phyloP scores from a whole-genome alignment of 2,888 invertebrate species.

The Liposcelis brunnea region DNA sequence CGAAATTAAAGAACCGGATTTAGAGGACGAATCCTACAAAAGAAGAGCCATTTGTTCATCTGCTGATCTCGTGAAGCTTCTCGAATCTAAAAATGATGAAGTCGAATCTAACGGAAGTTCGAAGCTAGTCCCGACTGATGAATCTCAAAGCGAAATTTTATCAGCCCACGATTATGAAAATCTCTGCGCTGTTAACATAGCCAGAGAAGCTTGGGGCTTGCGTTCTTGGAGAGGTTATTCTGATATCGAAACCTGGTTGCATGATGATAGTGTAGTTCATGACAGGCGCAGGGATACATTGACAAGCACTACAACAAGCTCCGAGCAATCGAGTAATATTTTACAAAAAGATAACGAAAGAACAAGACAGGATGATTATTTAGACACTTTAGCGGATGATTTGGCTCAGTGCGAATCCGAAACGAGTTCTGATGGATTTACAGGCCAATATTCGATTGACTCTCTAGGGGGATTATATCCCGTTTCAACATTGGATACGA shows the following conservation, averaged over 20 bases:
- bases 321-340: too few species aligned
- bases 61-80: slow-evolving; percentile 26
- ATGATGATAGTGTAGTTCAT: slow-evolving; percentile 41
- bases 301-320: background rate
- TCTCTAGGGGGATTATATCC: background rate
- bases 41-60: slow-evolving; percentile 39
- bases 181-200: slow-evolving; percentile 44
- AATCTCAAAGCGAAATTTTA: slow-evolving; percentile 29
- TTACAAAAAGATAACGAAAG: too few species aligned
- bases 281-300: slow-evolving; percentile 32
- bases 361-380: slow-evolving; percentile 4
- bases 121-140: slow-evolving; percentile 4
- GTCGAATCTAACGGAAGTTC: background rate
- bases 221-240: slow-evolving; percentile 46
- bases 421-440: background rate
- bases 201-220: slow-evolving; percentile 44
- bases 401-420: background rate
- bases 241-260: slow-evolving; percentile 43
- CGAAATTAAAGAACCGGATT: too few species aligned
- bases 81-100: background rate
- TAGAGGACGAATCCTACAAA: slow-evolving; percentile 20
- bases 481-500: background rate
- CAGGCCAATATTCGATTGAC: too few species aligned
- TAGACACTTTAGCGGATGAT: slow-evolving; percentile 2
- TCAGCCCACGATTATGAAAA: slow-evolving; percentile 49